Evolutionary conservation across 2,113 vertebrate genomes (phyloP).

Genomic region (Ophthalmotilapia sp.): DNA sequence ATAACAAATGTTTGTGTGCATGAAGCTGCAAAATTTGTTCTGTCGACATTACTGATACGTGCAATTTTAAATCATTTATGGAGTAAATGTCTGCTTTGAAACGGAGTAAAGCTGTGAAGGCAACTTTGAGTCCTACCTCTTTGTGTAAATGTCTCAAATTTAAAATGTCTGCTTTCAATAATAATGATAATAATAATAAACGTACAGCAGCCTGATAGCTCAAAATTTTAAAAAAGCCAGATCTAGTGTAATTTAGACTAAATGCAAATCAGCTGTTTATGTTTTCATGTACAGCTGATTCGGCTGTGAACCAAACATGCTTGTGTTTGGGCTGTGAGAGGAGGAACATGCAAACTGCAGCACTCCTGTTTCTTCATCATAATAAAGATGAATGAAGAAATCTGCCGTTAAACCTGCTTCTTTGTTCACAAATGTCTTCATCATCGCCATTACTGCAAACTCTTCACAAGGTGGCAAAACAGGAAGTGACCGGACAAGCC

Average conservation of each 20-base stretch:
- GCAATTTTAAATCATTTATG: neutral
- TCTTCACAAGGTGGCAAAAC: fast-evolving
- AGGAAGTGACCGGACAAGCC: neutral
- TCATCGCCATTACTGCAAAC: neutral
- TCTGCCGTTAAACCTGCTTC: fast-evolving
- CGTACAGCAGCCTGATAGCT: neutral
- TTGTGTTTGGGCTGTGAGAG: neutral
- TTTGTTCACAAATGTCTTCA: neutral
- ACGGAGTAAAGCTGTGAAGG: neutral
- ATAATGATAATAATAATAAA: neutral
- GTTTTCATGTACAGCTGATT: neutral
- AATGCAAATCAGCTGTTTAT: neutral
- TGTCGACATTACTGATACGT: neutral
- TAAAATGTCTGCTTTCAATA: neutral
- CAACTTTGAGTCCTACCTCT: neutral
- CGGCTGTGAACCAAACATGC: neutral
- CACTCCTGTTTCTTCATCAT: neutral
- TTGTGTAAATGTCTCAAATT: neutral
- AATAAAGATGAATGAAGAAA: neutral
- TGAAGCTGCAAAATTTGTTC: neutral
- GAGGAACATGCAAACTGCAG: neutral
- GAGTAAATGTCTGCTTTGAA: neutral
- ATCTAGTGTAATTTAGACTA: neutral
- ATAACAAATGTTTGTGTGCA: neutral
- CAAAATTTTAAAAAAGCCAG: neutral